Evolutionary conservation across 1,140 invertebrate species (phyloP).

Genomic region (Drosophila tani): DNA sequence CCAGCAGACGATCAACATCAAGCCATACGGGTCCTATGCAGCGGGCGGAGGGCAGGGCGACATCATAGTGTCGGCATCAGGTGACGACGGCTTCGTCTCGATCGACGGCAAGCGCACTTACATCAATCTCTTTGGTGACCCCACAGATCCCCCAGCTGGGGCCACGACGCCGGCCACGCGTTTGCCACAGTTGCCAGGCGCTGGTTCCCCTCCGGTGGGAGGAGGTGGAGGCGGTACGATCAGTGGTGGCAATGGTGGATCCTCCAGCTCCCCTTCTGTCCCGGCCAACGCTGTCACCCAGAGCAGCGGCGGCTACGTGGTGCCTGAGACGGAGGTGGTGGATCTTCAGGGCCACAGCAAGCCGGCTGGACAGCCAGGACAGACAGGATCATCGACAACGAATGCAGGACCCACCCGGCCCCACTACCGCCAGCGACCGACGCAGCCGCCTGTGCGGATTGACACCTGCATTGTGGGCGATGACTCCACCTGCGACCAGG

Average conservation of each 20-base stretch:
- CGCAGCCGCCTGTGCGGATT: constrained; percentile 90
- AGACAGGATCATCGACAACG: constrained; percentile 68
- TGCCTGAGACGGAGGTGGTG: constrained; percentile 84
- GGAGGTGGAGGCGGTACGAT: constrained; percentile 3
- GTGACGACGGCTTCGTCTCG: constrained; percentile 94
- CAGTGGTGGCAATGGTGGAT: constrained; percentile 13
- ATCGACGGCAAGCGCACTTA: constrained; percentile 96
- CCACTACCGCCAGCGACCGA: constrained; percentile 86
- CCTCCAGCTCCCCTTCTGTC: constrained; percentile 24
- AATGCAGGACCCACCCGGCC: constrained; percentile 85
- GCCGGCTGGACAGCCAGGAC: constrained; percentile 35
- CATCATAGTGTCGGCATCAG: constrained; percentile 91
- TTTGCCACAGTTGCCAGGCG: constrained; percentile 69
- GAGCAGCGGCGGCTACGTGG: constrained; percentile 85
- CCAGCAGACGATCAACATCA: constrained; percentile 84
- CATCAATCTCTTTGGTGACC: constrained; percentile 91
- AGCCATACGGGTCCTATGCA: constrained; percentile 76
- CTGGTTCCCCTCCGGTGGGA: background rate
- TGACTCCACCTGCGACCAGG: constrained; percentile 94
- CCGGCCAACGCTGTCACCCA: constrained; percentile 65
- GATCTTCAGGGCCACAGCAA: constrained; percentile 61
- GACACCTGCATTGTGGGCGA: constrained; percentile 98
- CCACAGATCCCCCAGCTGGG: constrained; percentile 84
- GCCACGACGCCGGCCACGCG: constrained; percentile 67
- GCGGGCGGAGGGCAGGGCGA: constrained; percentile 84